Conservation (phyloP, 2,797 vertebrate species). For the Lophius americanus region DNA sequence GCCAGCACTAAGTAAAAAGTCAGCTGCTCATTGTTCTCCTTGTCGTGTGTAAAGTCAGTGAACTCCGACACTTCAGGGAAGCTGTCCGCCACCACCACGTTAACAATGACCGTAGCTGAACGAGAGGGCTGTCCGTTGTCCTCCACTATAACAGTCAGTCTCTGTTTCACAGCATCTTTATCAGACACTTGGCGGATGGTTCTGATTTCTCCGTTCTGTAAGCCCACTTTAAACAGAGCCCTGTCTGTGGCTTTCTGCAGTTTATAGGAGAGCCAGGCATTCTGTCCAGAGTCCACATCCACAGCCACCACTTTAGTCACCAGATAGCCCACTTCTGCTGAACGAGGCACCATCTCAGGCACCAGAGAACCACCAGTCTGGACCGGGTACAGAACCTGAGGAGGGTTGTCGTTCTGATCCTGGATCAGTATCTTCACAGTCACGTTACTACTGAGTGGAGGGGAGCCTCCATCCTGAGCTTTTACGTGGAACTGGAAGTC, state of each 20-base stretch:
- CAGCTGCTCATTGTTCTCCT: no score
- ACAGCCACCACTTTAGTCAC: conserved; percentile 87
- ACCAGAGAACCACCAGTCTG: conserved; percentile 81
- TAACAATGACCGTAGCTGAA: conserved; percentile 34
- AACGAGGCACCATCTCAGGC: conserved; percentile 83
- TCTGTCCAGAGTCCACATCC: conserved; percentile 84
- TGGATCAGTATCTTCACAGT: conserved; percentile 68
- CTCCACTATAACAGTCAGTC: conserved; percentile 79
- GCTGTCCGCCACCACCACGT: conserved; percentile 36
- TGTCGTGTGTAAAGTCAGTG: no score
- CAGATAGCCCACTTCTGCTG: conserved; percentile 85
- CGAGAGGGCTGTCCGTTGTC: conserved; percentile 75
- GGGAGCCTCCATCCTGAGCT: conserved; percentile 34
- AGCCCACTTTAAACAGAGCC: conserved; percentile 82
- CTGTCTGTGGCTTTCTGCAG: conserved; percentile 77
- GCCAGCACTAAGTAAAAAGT: no score
- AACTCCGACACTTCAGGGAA: no score
- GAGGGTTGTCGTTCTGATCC: conserved; percentile 73
- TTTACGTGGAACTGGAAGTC: conserved; percentile 48
- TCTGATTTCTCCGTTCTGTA: conserved; percentile 84
- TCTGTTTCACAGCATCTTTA: conserved; percentile 83
- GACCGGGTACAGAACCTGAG: conserved; percentile 72
- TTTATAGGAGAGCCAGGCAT: conserved; percentile 85
- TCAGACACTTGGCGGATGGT: conserved; percentile 78
- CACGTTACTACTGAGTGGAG: conserved; percentile 40